Evolutionary conservation across 1,140 invertebrate species (phyloP), one percentile per base, ranked within the genome.

Genomic region (Babylonia areolata): DNA sequence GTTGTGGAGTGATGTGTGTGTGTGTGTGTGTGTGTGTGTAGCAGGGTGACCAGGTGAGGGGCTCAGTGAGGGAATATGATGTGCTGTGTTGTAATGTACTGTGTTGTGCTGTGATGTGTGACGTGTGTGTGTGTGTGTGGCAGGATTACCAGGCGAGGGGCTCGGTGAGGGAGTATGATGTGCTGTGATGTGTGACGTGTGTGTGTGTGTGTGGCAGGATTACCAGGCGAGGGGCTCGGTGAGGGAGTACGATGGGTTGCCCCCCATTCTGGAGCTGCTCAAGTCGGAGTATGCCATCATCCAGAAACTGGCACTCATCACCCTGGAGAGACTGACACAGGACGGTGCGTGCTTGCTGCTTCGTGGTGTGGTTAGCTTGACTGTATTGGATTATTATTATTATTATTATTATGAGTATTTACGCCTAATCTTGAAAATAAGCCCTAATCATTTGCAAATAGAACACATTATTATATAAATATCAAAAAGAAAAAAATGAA

Each of bases 281-380:
- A 93, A 93, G 88, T 94, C 94, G 40, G 94, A 95, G 69, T 95
- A 92, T 91, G 89, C 93, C n/a, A 91, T 94, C 31, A 92, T 95
- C 73, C 94, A 94, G 87, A 93, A 94, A 75, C 85, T 93, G 58
- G 90, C 93, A 39, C 90, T 94, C 12, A 86, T 92, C 33, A 88
- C 93, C 31, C 85, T 95, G 31, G 91, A 92, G 15, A 91, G 93
- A 85, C 91, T 93, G 20, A 91, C 93, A 58, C 93, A 94, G 89
- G 94, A 95, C 88, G 90, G 93, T 94, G 89, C 89, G 89, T 79
- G 35, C 28, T 31, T 12, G 15, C 28, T n/a, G 51, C 35, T 64
- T 51, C n/a, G n/a, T n/a, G n/a, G n/a, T n/a, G n/a, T n/a, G n/a
- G n/a, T n/a, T n/a, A n/a, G n/a, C n/a, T n/a, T n/a, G n/a, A n/a